phyloP scores from a whole-genome alignment of 2,113 vertebrate genomes.

The Pavo muticus region DNA sequence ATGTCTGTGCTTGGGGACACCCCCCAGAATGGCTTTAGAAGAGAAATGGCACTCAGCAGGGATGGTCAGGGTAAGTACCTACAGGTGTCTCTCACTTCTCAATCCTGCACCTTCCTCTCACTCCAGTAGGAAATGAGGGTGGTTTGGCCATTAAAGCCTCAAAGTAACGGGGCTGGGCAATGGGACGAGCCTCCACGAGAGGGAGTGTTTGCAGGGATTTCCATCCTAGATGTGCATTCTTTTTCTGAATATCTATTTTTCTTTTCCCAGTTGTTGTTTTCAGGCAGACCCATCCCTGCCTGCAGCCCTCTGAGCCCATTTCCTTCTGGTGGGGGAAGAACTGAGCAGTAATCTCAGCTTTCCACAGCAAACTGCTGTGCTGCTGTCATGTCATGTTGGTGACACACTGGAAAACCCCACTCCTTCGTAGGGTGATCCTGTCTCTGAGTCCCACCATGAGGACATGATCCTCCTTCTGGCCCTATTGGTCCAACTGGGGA shows the following conservation, averaged over 20 bases:
- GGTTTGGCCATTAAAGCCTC: not conserved
- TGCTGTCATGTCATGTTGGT: not conserved
- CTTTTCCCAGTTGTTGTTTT: not conserved
- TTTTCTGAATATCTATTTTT: not conserved
- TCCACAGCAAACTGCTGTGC: fast-evolving
- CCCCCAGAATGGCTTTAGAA: not conserved
- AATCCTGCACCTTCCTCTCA: fast-evolving
- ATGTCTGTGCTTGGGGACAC: fast-evolving
- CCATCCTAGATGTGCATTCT: not conserved
- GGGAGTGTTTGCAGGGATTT: constrained; percentile 41
- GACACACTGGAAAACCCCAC: fast-evolving
- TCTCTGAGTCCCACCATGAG: fast-evolving
- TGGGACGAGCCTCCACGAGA: constrained; percentile 40
- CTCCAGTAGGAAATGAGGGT: fast-evolving
- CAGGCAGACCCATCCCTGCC: fast-evolving
- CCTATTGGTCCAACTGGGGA: fast-evolving
- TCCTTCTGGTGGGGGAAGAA: not conserved
- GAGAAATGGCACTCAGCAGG: fast-evolving
- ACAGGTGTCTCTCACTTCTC: not conserved
- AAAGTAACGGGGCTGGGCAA: not conserved
- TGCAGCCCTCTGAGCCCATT: fast-evolving
- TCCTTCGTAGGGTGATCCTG: not conserved
- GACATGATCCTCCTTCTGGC: not conserved
- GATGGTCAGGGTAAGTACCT: not conserved
- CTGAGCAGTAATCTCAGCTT: not conserved